Evolutionary conservation across 2,113 vertebrate species (phyloP).

Genomic region (Crotalus tigris): DNA sequence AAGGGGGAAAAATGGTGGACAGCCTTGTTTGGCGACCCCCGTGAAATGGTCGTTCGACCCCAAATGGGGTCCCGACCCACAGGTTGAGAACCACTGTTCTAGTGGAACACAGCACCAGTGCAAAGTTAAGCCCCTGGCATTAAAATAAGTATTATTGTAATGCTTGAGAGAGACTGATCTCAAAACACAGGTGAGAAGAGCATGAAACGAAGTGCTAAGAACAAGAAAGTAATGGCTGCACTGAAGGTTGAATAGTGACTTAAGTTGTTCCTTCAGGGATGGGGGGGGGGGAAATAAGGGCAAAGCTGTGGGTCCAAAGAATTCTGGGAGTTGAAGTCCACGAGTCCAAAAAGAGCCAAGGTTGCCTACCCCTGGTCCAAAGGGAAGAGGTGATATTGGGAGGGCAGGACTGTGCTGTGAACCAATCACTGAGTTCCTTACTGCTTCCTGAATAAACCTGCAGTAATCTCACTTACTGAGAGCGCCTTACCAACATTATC

Average conservation of each 20-base stretch:
- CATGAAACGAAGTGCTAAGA: not conserved
- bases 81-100: no score
- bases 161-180: not conserved
- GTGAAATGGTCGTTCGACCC: no score
- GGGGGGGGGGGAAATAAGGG: not conserved
- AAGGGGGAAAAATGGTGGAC: no score
- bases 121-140: not conserved
- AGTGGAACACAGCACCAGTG: not conserved
- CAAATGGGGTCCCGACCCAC: no score
- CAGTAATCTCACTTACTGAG: not conserved
- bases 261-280: not conserved
- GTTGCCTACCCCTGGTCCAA: no score
- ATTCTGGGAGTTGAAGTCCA: no score
- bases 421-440: not conserved
- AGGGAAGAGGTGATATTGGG: not conserved
- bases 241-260: not conserved
- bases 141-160: conserved; percentile 2
- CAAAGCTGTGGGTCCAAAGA: not conserved
- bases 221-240: not conserved
- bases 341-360: no score
- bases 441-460: no score
- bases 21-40: no score
- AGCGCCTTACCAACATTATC: not conserved
- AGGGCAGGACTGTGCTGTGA: not conserved
- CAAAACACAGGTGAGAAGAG: not conserved